These are phyloP conservation scores for Drosophila fulvimacula DNA, from an alignment of 2,888 invertebrate species.

Conservation along the genomic window DNA sequence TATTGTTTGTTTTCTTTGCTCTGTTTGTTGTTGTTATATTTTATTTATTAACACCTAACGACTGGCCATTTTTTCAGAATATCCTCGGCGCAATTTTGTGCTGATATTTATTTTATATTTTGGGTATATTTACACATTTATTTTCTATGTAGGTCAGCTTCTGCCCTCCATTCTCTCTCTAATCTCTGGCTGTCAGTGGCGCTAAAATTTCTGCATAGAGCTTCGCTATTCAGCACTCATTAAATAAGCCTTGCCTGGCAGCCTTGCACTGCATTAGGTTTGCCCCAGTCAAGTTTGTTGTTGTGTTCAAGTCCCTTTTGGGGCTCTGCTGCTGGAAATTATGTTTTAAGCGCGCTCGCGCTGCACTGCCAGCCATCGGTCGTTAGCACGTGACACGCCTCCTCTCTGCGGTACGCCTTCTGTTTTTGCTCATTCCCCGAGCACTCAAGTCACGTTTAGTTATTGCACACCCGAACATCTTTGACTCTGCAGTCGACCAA, in stretches of 20 bases:
- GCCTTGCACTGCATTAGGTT: constrained; percentile 58
- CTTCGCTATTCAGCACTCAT: constrained; percentile 23
- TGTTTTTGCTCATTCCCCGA: constrained; percentile 9
- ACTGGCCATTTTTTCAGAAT: constrained; percentile 1
- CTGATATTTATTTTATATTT: constrained; percentile 9
- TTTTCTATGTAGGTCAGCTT: constrained; percentile 12
- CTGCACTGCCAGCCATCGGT: constrained; percentile 61
- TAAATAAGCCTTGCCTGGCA: constrained; percentile 43
- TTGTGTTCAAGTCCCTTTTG: constrained; percentile 8
- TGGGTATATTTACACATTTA: constrained; percentile 5
- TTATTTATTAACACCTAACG: constrained; percentile 49
- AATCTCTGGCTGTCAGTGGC: constrained; percentile 52
- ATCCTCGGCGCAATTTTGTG: not conserved
- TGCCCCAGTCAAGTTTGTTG: constrained; percentile 19
- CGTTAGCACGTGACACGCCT: constrained; percentile 64
- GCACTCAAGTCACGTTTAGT: constrained; percentile 58
- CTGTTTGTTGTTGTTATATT: constrained; percentile 4
- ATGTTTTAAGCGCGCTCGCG: constrained; percentile 60
- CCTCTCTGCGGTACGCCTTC: not conserved
- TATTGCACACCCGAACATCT: constrained; percentile 45
- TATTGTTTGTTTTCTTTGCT: constrained; percentile 14
- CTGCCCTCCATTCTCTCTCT: constrained; percentile 2
- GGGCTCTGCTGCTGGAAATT: constrained; percentile 54
- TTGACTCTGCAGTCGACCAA: constrained; percentile 45
- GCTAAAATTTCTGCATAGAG: constrained; percentile 12